Evolutionary conservation across 2,797 vertebrate genomes (phyloP).

Genomic region (Sebastes oblongus): DNA sequence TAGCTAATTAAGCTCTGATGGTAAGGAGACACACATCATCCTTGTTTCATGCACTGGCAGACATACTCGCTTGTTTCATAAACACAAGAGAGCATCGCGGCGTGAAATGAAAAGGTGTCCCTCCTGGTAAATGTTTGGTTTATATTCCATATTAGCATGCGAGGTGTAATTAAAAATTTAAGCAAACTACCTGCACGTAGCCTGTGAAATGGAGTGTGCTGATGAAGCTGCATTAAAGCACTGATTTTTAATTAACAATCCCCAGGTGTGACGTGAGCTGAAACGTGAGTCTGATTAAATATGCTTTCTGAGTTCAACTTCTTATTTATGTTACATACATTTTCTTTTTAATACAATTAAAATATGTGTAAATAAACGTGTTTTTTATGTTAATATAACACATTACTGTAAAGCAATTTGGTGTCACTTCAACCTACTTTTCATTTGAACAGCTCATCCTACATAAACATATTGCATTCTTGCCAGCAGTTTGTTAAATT

Average conservation of each 20-base stretch:
- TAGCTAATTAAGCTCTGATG: constrained; percentile 59
- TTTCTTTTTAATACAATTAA: constrained; percentile 2
- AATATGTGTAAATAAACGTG: constrained; percentile 53
- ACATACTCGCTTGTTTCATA: constrained; percentile 77
- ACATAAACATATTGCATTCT: background rate
- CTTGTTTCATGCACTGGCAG: constrained; percentile 64
- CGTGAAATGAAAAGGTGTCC: constrained; percentile 94
- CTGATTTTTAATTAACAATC: constrained; percentile 77
- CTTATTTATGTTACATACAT: constrained; percentile 2
- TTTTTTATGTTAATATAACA: constrained; percentile 4
- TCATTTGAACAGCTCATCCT: background rate
- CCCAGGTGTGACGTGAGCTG: constrained; percentile 65
- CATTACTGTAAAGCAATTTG: background rate
- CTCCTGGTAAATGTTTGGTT: constrained; percentile 94
- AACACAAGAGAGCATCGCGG: constrained; percentile 84
- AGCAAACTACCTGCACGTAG: constrained; percentile 63
- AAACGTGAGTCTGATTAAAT: constrained; percentile 75
- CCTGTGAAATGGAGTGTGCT: constrained; percentile 70
- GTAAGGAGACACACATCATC: constrained; percentile 61
- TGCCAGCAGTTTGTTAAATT: constrained; percentile 28
- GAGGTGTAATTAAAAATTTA: constrained; percentile 94
- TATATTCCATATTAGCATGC: constrained; percentile 94
- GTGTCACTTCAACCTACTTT: background rate
- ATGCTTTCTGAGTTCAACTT: constrained; percentile 36
- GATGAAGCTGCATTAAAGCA: constrained; percentile 70